phyloP scores from a whole-genome alignment of 2,113 vertebrate genomes.

The Panthera leo region DNA sequence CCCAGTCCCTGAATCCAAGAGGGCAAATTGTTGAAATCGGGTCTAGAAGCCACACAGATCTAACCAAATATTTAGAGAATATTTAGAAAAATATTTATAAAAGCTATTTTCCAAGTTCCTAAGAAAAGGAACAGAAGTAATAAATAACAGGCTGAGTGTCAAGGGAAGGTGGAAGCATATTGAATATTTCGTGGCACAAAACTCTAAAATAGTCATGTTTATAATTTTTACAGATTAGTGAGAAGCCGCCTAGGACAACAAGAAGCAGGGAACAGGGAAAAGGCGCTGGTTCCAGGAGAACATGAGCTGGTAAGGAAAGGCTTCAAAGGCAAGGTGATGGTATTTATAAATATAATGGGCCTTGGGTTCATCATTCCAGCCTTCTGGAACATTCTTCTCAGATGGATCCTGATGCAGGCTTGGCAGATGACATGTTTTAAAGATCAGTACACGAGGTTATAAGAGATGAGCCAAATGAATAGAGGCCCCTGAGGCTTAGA shows the following conservation, averaged over 20 bases:
- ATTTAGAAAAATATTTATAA: conserved; percentile 31
- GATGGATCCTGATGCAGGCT: neutral
- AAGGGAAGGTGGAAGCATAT: neutral
- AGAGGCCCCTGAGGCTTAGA: neutral
- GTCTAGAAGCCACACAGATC: neutral
- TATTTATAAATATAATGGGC: neutral
- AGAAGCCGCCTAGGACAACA: neutral
- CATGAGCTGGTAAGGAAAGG: neutral
- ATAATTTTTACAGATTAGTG: neutral
- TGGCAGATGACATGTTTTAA: neutral
- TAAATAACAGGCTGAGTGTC: neutral
- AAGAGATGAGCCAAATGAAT: neutral
- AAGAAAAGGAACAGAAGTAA: neutral
- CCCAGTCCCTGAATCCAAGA: neutral
- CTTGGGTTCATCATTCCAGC: neutral
- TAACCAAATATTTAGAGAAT: conserved; percentile 40
- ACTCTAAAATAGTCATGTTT: neutral
- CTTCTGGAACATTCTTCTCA: conserved; percentile 16
- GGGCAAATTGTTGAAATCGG: neutral
- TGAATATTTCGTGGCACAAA: neutral
- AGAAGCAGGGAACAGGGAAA: neutral
- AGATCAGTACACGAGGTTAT: neutral
- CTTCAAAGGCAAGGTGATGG: neutral
- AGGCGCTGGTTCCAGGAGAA: neutral
- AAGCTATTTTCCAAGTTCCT: neutral